A percentile compares a stretch with the other conserved stretches of the same genome.
phyloP scores from a whole-genome alignment of 2,888 invertebrate genomes.

The Terebella lapidaria region DNA sequence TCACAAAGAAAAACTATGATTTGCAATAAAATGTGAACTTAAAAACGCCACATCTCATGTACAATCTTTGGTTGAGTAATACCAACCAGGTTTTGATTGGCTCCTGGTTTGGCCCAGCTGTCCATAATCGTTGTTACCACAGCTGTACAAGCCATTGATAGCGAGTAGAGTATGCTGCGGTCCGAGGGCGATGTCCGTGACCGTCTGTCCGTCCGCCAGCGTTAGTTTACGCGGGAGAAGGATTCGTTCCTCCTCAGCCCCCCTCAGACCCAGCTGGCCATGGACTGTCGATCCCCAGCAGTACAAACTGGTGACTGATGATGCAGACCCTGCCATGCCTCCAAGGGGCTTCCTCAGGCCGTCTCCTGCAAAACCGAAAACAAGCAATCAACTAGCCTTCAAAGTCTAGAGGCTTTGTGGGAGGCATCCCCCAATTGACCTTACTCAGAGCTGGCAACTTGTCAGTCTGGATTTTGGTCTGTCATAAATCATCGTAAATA shows the following conservation, averaged over 20 bases:
- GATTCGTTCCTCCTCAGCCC: constrained; percentile 68
- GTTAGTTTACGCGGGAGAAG: constrained; percentile 55
- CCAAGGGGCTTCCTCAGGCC: too few species aligned
- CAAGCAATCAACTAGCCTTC: too few species aligned
- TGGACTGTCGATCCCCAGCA: constrained; percentile 47
- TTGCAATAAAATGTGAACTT: not conserved
- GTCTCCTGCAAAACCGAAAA: too few species aligned
- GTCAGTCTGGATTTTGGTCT: too few species aligned
- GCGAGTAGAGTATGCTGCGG: constrained; percentile 76
- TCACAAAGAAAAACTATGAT: too few species aligned
- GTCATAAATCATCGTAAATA: too few species aligned
- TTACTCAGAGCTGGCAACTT: too few species aligned
- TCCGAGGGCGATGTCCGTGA: constrained; percentile 65
- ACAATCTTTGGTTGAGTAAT: not conserved
- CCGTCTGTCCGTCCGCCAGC: constrained; percentile 24
- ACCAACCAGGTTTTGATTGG: constrained; percentile 19
- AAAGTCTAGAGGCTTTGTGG: too few species aligned
- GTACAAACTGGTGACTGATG: too few species aligned
- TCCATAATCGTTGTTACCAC: constrained; percentile 88
- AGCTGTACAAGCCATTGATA: constrained; percentile 76
- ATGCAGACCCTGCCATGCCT: too few species aligned
- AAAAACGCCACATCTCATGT: not conserved
- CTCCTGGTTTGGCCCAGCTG: constrained; percentile 71
- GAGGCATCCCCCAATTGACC: too few species aligned
- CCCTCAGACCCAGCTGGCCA: constrained; percentile 75